These are phyloP conservation scores for Gambusia holbrooki DNA, from an alignment of 2,113 vertebrate genomes.

Conservation along the genomic window DNA sequence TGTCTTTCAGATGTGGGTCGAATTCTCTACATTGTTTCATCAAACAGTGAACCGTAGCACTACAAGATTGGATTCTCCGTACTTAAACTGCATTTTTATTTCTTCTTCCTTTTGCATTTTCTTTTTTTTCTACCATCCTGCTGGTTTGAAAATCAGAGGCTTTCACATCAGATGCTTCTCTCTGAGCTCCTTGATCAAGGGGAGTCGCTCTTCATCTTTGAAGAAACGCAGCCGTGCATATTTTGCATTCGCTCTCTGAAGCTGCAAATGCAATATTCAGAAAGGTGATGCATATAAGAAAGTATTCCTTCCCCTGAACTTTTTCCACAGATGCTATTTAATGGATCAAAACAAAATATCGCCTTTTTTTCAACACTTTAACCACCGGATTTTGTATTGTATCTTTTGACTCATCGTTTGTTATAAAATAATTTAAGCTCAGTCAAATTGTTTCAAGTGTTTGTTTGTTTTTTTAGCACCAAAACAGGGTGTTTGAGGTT, in stretches of 20 bases:
- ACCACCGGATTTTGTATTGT: too few species aligned
- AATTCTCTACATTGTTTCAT: constrained; percentile 46
- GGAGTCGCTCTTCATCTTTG: constrained; percentile 22
- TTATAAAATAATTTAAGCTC: neutral
- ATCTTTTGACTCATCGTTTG: too few species aligned
- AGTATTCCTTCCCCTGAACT: neutral
- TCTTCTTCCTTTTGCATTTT: too few species aligned
- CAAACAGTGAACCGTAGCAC: constrained; percentile 38
- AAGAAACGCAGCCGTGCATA: neutral
- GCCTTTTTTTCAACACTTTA: too few species aligned
- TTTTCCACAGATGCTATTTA: neutral
- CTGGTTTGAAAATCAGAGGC: too few species aligned
- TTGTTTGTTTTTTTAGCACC: too few species aligned
- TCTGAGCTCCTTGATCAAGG: neutral
- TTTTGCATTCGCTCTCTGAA: neutral
- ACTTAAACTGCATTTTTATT: too few species aligned
- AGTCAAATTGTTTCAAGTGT: neutral
- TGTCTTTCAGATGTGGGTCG: constrained; percentile 71
- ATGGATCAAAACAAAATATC: too few species aligned
- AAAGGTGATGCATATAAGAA: neutral
- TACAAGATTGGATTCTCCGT: constrained; percentile 24
- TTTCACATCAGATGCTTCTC: too few species aligned
- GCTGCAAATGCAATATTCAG: constrained; percentile 1
- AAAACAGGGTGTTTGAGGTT: neutral
- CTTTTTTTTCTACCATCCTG: too few species aligned